Percentiles rank a stretch among this genome's conserved stretches.
Conservation (phyloP, 1,140 invertebrate genomes). For the Zaprionus ghesquierei region DNA sequence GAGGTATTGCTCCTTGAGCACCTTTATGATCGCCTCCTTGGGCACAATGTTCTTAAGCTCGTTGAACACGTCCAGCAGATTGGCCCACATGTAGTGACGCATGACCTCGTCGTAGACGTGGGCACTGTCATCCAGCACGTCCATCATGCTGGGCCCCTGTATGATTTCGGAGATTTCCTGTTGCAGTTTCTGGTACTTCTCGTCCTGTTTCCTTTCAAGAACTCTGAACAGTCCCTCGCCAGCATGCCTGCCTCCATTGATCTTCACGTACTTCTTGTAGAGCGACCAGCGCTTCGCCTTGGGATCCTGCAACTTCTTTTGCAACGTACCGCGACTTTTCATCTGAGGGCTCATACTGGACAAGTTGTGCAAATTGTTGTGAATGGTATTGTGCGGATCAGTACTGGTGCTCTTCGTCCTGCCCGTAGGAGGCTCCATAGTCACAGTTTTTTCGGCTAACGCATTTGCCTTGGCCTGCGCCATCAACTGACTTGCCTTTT, state of each 20-base stretch:
- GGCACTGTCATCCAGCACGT: not conserved
- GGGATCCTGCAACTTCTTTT: too few relatives aligned
- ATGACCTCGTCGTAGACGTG: not conserved
- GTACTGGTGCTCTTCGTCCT: too few relatives aligned
- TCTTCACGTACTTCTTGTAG: not conserved
- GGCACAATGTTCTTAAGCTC: slow-evolving; percentile 1
- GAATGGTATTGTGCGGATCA: too few relatives aligned
- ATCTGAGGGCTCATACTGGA: too few relatives aligned
- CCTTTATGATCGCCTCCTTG: not conserved
- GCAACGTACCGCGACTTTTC: too few relatives aligned
- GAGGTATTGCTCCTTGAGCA: slow-evolving; percentile 29
- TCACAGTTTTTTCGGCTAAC: too few relatives aligned
- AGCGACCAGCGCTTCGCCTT: not conserved
- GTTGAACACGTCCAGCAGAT: not conserved
- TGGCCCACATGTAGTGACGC: slow-evolving; percentile 46
- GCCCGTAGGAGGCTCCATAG: too few relatives aligned
- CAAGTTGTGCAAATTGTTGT: too few relatives aligned
- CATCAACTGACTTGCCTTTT: too few relatives aligned
- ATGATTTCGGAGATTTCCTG: slow-evolving; percentile 16
- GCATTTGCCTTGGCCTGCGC: too few relatives aligned
- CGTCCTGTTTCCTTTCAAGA: not conserved
- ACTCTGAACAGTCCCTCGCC: not conserved
- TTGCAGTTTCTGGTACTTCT: slow-evolving; percentile 1
- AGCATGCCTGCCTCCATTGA: not conserved
- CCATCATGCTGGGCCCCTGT: slow-evolving; percentile 5